These are phyloP conservation scores for Mus spretus DNA, from an alignment of 2,797 vertebrate species.

Conservation along the genomic window DNA sequence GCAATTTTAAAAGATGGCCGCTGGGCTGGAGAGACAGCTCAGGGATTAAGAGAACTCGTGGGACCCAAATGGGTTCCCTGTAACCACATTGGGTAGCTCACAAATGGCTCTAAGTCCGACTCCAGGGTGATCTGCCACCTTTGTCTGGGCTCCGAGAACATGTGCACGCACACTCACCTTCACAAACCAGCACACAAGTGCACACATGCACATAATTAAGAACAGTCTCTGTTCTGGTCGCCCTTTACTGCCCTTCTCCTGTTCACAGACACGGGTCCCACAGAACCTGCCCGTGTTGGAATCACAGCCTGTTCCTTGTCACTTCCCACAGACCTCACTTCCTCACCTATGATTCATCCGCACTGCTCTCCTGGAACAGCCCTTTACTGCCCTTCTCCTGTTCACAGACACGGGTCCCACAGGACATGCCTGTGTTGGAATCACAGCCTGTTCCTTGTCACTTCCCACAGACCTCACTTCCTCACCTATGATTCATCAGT, in stretches of 20 bases:
- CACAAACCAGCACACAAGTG: too few relatives aligned
- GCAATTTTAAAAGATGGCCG: background rate
- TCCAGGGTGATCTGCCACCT: background rate
- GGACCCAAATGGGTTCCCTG: background rate
- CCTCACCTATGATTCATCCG: background rate
- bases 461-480: background rate
- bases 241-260: background rate
- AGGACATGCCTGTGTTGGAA: background rate
- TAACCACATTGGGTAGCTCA: background rate
- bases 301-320: background rate
- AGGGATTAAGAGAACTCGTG: background rate
- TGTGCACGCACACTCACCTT: too few relatives aligned
- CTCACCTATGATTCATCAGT: background rate
- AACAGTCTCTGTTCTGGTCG: background rate
- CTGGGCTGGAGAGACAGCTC: background rate
- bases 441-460: background rate
- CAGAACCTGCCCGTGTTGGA: background rate
- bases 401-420: conserved; percentile 23
- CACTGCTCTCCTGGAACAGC: background rate
- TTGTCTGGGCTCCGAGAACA: background rate
- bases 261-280: conserved; percentile 13
- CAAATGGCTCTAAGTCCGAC: background rate
- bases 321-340: background rate
- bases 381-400: background rate
- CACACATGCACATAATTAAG: background rate